Base-by-base conservation (phyloP, 2,113 vertebrate genomes). In the Myotis yumanensis region DNA sequence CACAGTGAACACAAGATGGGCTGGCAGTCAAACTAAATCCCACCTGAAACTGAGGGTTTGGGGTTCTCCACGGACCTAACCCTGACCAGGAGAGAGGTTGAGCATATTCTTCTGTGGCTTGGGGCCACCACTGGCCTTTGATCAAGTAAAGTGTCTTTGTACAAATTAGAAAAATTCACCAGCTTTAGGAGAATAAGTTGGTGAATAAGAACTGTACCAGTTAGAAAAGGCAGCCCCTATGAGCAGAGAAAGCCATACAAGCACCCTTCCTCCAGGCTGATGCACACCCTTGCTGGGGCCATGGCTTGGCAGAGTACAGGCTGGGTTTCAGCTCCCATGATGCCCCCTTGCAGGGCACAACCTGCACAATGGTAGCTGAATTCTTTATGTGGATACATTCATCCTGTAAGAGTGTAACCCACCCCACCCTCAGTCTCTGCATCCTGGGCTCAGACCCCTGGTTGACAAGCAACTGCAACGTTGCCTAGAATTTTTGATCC, bases 231-330 rank as follows among this genome's bases (percentile, higher is more conserved):
- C 54, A 77, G 22, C 4, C n/a, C 4, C 23, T 92, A n/a, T 46
- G 8, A 28, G 35, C 7, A 46, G 59, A 91, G 28, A 10, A 8
- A 4, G 20, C 3, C 12, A 4, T 20, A 10, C 0, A 30, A 30
- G 15, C 14, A 16, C 18, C 83, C 35, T 82, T 91, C 11, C 46
- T 57, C 51, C 52, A 40, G 69, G 15, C 5, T 30, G 25, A 37
- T 9, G 22, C 15, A 18, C 1, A 40, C 1, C 22, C 75, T 76
- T 71, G 52, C 62, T 11, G 43, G 43, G 22, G 37, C 62, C 23
- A 0, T 0, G 0, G 37, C 23, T 59, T 43, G 4, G 32, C 32
- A 22, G 16, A 72, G 35, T 12, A 7, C 52, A 15, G 48, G 20
- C 16, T 69, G 48, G 54, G 72, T 43, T 82, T 82, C 2, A 66